Evolutionary conservation across 2,888 invertebrate genomes (phyloP).

Genomic region (Galerucella pusilla): DNA sequence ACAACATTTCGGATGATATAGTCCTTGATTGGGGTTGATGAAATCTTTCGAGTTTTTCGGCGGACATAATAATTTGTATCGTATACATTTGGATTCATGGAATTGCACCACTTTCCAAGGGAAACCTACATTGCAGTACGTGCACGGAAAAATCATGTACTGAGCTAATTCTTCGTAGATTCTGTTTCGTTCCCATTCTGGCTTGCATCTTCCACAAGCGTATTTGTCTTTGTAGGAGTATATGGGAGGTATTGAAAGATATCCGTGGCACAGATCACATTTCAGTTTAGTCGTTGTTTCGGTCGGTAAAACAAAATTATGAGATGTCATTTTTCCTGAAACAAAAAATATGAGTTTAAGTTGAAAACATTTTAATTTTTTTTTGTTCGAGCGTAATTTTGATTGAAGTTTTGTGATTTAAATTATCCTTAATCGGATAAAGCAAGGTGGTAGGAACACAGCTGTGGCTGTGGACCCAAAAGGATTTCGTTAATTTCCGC

Average conservation of each 20-base stretch:
- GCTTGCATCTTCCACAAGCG: conserved; percentile 43
- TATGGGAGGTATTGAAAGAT: conserved; percentile 42
- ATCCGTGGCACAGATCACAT: conserved; percentile 43
- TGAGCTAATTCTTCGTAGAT: conserved; percentile 47
- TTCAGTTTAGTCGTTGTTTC: conserved; percentile 18
- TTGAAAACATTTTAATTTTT: not conserved
- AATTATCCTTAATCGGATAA: too few relatives aligned
- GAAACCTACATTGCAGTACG: conserved; percentile 39
- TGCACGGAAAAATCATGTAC: conserved; percentile 45
- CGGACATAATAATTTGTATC: conserved; percentile 38
- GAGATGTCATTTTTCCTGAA: conserved; percentile 21
- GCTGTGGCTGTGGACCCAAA: too few relatives aligned
- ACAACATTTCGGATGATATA: conserved; percentile 42
- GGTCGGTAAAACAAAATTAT: conserved; percentile 8
- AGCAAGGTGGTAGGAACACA: too few relatives aligned
- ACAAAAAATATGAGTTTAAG: not conserved
- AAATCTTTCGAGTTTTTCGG: conserved; percentile 12
- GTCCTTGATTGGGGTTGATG: conserved; percentile 4
- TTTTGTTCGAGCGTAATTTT: too few relatives aligned
- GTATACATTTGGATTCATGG: conserved; percentile 38
- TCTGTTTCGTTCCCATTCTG: conserved; percentile 42
- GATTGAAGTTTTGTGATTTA: too few relatives aligned
- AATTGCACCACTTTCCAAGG: conserved; percentile 35
- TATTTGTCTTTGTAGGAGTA: conserved; percentile 37
- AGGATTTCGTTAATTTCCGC: too few relatives aligned